phyloP scores from a whole-genome alignment of 2,888 invertebrate genomes.

The Meiosimyza platycephala region DNA sequence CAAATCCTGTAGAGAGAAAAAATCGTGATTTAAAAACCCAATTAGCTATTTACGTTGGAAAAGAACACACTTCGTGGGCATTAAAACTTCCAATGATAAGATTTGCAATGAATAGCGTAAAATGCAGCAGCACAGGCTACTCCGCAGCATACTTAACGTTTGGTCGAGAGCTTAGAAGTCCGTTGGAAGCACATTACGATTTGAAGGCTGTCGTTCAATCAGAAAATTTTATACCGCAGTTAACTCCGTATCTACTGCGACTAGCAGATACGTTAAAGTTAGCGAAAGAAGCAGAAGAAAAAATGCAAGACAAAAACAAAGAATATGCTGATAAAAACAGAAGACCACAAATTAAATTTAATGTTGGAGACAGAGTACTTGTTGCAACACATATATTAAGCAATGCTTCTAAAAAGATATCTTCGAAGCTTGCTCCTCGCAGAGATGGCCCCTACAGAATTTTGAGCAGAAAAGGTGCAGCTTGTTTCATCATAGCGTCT shows the following conservation, averaged over 20 bases:
- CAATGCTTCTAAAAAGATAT: constrained; percentile 33
- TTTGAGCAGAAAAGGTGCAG: no score
- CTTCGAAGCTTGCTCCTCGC: constrained; percentile 42
- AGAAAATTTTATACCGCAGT: constrained; percentile 40
- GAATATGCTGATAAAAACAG: constrained; percentile 9
- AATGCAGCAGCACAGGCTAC: constrained; percentile 51
- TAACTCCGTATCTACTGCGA: background rate
- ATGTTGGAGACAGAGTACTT: constrained; percentile 25
- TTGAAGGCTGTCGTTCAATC: constrained; percentile 45
- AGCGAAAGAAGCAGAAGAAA: constrained; percentile 41
- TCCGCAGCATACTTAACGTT: no score
- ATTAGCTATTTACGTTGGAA: constrained; percentile 17
- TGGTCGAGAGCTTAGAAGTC: constrained; percentile 55
- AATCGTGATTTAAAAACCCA: constrained; percentile 38
- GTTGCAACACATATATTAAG: no score
- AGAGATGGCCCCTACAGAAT: constrained; percentile 22
- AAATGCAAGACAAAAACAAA: constrained; percentile 50
- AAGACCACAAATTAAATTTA: background rate
- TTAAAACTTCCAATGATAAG: constrained; percentile 51
- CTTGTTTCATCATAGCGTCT: no score
- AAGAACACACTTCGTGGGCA: constrained; percentile 8
- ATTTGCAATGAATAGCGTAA: constrained; percentile 60
- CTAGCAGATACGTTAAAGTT: constrained; percentile 18
- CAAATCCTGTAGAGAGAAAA: constrained; percentile 42
- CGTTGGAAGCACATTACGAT: constrained; percentile 51